Evolutionary conservation across 2,888 invertebrate genomes (phyloP), one percentile per base, ranked within the genome.

Genomic region (Amiota minor): DNA sequence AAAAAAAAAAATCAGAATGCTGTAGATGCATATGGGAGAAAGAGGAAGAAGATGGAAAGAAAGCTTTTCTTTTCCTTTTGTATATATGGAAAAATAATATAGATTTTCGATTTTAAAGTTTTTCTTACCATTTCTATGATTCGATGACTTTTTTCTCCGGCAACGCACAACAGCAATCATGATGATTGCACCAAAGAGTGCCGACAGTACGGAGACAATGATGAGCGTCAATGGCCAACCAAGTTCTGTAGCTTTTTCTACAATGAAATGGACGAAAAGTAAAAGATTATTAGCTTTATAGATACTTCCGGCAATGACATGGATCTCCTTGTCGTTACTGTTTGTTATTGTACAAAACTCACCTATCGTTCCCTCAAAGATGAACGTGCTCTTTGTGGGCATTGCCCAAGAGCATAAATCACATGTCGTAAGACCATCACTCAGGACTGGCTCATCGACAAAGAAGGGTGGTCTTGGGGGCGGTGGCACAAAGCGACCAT

Each of bases 401-500:
- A 92, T 89, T 78, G 94, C 94, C 94, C 94, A 94, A 78, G 93
- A 91, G 89, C 94, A 94, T 80, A 94, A 91, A 90, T 94, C 94
- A 89, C 94, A 94, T 83, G 93, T 93, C 83, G 94, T 94, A 79
- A 93, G 91, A 76, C 93, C 94, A 89, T 94, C 94, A 77, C 93
- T 91, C 79, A 92, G 90, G 76, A 89, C 88, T 75, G 92, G 91
- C 75, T 91, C 91, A 72, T 93, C 93, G 81, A 93, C 93, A 75
- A 93, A 91, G 86, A 92, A 93, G 64, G 93, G 91, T 20, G 93
- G 93, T 76, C 93, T 90, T 18, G 94, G 94, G 61, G 93, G 94
- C 70, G 93, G 93, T 68, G 93, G 93, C 75, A 93, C 92, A 86
- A 93, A 93, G 76, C 91, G 87, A 9, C 90, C 90, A 79, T 89